Evolutionary conservation across 2,888 invertebrate species (phyloP), one percentile per base, ranked within the genome.

Genomic region (Myopa tessellatipennis): DNA sequence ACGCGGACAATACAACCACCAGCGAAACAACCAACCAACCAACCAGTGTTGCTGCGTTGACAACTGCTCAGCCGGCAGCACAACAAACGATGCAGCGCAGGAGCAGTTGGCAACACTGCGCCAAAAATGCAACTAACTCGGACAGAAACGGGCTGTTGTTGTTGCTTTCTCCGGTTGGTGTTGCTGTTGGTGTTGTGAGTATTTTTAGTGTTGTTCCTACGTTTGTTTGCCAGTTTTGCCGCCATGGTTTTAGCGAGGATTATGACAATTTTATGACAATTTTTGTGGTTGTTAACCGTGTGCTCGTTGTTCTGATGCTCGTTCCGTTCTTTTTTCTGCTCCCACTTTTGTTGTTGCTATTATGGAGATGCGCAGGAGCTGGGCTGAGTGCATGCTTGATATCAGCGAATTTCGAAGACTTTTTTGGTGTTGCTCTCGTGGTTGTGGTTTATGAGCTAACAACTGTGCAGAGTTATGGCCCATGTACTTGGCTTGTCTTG

Each of bases 261-360:
- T 74, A 74, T 74, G 74, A 68, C 67, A 68, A 74, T 74, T 75
- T 75, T 68, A 50, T 67, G 55, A 38, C 40, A 61, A 75, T 75
- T 75, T 40, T 68, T 14, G 34, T 38, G 50, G 7, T 65, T 65
- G 65, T 65, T 63, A 63, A 0, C 6, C 36, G 52, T 70, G 71
- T 76, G 67, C 69, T 69, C 60, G 76, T 38, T 74, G 55, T 70
- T 70, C 63, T 5, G 61, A 34, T 58, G 68, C 69, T 40, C 68
- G 58, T 55, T 52, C 16, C 36, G 16, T 61, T 69, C 26, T 70
- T 71, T 14, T 58, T 55, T n/a, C 45, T 61, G 50, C 40, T 52
- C 26, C 38, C 50, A 69, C 50, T 60, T 40, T 45, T 72, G 34
- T 50, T 71, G 60, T 74, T 78, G 40, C 14, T 61, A 45, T 52